These are phyloP conservation scores for Agapostemon virescens DNA, from an alignment of 2,888 invertebrate species.

Conservation along the genomic window DNA sequence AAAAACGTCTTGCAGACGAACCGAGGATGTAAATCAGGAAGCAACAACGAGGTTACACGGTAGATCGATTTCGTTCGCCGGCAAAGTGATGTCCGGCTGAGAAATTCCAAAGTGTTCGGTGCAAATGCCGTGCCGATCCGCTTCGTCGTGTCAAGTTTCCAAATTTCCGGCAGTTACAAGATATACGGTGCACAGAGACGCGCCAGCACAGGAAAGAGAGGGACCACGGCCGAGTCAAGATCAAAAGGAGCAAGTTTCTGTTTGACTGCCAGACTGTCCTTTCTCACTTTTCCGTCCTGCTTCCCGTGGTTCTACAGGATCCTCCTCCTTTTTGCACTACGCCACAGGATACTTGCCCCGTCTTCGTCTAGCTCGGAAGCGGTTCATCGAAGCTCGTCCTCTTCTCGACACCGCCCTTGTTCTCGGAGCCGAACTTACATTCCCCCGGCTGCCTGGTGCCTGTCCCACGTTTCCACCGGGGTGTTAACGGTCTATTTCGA, in stretches of 20 bases:
- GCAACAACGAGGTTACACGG: slow-evolving; percentile 53
- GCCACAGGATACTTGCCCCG: slow-evolving; percentile 23
- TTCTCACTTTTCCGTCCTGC: slow-evolving; percentile 58
- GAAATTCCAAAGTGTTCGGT: slow-evolving; percentile 63
- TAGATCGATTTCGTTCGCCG: slow-evolving; percentile 57
- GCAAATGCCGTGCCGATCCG: slow-evolving; percentile 57
- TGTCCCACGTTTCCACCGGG: slow-evolving; percentile 49
- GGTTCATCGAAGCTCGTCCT: neutral
- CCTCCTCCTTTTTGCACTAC: slow-evolving; percentile 29
- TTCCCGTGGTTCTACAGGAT: neutral
- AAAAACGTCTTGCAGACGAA: neutral
- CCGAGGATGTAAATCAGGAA: slow-evolving; percentile 5
- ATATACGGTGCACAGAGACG: slow-evolving; percentile 45
- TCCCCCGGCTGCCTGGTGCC: slow-evolving; percentile 37
- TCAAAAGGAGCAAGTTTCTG: slow-evolving; percentile 68
- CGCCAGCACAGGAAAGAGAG: slow-evolving; percentile 29
- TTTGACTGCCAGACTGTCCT: slow-evolving; percentile 64
- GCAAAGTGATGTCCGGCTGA: slow-evolving; percentile 56
- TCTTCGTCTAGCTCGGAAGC: neutral
- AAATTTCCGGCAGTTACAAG: slow-evolving; percentile 73
- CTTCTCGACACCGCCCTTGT: slow-evolving; percentile 25
- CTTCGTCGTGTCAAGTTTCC: slow-evolving; percentile 73
- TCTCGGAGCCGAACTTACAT: slow-evolving; percentile 38
- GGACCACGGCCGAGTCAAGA: slow-evolving; percentile 46
- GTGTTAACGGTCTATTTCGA: slow-evolving; percentile 71